Evolutionary conservation across 2,888 invertebrate genomes (phyloP), one percentile per base, ranked within the genome.

Genomic region (Calameuta pallipes): DNA sequence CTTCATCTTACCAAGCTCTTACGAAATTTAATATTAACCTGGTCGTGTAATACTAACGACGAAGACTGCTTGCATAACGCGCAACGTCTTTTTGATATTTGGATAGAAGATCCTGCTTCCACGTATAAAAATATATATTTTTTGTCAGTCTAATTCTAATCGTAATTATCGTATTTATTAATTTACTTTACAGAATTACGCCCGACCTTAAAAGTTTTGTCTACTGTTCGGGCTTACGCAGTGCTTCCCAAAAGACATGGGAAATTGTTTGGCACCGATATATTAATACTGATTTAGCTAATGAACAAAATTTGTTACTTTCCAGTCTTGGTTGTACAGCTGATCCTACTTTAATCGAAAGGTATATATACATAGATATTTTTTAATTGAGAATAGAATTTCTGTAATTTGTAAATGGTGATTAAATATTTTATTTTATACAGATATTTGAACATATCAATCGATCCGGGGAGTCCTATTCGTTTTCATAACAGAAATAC

Each of bases 181-280:
- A 56, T 9, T 23, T 56, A 23, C 23, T 56, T 93, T 30, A 0
- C 23, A 56, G 56, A 56, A 23, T 56, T 23, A 56, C 23, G 56
- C 9, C 56, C 23, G 95, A 97, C 87, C 92, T 95, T 76, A 94
- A 95, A 76, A 92, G 93, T 35, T 93, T 94, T 79, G 95, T 97
- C 0, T 97, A 97, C 91, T 97, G 97, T 88, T 94, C 94, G 33
- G 96, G 94, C 1, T 92, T 97, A 12, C 93, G 94, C 12, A 89
- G 94, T 41, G 96, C 96, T 0, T 92, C 91, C 0, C 87, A 90
- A n/a, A 88, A 88, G 0, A 94, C 95, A 81, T 97, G 96, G 93
- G 88, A 94, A 1, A 93, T 92, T 84, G 91, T 96, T 34, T 96
- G 95, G 93, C 84, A 92, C 0, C 93, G 94, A 81, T 96, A 94